Conservation (phyloP, 1,140 invertebrate genomes). For the Drosophila nannoptera region DNA sequence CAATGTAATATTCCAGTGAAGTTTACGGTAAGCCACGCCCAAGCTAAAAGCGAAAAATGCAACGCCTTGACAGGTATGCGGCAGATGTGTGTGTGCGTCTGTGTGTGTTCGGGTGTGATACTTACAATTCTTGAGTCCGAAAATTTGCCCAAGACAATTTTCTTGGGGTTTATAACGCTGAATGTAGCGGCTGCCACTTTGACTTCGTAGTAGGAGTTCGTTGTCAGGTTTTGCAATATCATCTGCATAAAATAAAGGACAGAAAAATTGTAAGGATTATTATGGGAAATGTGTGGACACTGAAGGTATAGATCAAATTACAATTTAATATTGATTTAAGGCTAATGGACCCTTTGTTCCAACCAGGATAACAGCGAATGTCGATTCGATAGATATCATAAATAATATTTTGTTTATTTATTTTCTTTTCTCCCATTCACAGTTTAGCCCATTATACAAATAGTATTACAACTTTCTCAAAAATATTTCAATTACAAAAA, state of each 20-base stretch:
- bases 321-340: background rate
- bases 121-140: conserved; percentile 84
- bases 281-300: background rate
- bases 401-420: background rate
- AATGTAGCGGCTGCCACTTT: conserved; percentile 85
- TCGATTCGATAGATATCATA: background rate
- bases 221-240: conserved; percentile 86
- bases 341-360: background rate
- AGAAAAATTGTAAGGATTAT: conserved; percentile 6
- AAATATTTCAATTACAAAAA: conserved; percentile 69
- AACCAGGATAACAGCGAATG: background rate
- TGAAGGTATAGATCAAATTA: background rate
- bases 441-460: background rate
- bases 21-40: conserved; percentile 51
- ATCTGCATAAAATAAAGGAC: conserved; percentile 81
- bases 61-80: conserved; percentile 1
- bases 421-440: background rate
- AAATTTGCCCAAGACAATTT: conserved; percentile 84
- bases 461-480: background rate
- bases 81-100: conserved; percentile 32
- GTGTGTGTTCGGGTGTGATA: conserved; percentile 44
- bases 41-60: conserved; percentile 6
- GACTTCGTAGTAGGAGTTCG: conserved; percentile 87
- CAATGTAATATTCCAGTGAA: conserved; percentile 49
- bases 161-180: conserved; percentile 83